Base-by-base conservation (phyloP, 2,888 invertebrate species). In the Acronicta leporina region DNA sequence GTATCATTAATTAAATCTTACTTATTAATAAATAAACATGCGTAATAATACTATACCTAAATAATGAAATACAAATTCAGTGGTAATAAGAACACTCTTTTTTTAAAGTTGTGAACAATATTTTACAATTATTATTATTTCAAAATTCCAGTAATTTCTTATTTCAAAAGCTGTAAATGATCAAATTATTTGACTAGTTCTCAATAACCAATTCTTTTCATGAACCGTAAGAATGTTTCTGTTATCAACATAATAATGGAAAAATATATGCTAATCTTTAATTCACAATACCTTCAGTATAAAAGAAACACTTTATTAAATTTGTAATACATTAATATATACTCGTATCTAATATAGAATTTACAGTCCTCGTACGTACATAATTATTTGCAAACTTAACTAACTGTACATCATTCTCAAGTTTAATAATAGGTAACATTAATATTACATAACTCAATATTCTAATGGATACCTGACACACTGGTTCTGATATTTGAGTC, bases 111-210 rank as follows among this genome's bases (percentile, higher is more conserved):
- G 56, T 44, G 45, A 45, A 15, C 56, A 53, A 58, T 13, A 48
- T 47, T 30, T 27, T 49, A 48, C 11, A 54, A 54, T 16, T 27
- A 48, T 68, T 13, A 40, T 9, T n/a, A 9, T 9, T 5, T 30
- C 9, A 30, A 30, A 30, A 27, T 9, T 27, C 45, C 15, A 16
- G 16, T 41, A 44, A 51, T 11, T 61, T 27, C 41, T 15, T n/a
- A n/a, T n/a, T n/a, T n/a, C n/a, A n/a, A 27, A 9, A 45, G 16
- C 40, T 51, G 46, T 30, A 30, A 62, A 68, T 15, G 10, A 49
- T 25, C 30, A 41, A 63, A 42, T 54, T 48, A 67, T 68, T 69
- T 83, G 85, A 87, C 87, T 86, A 87, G 86, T 74, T 83, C 76
- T 80, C 77, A 82, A 80, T 76, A 82, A 85, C 78, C 78, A 79